Base-by-base conservation (phyloP, 2,888 invertebrate genomes). In the Tetragonula carbonaria region DNA sequence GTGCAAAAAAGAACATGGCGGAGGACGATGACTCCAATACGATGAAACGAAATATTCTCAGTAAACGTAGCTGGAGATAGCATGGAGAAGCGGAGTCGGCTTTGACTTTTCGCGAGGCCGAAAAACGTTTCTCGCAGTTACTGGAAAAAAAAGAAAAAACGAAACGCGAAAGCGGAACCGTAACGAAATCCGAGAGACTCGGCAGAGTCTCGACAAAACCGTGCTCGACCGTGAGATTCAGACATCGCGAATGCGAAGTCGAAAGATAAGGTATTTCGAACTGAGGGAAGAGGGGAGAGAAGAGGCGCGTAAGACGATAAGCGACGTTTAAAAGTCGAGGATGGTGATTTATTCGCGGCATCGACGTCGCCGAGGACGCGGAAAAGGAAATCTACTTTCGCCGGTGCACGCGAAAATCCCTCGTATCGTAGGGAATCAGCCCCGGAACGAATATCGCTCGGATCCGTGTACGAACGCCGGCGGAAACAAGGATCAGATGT, bases 401-500 rank as follows among this genome's bases (percentile, higher is more conserved):
- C 33, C 51, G 50, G 51, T 28, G 74, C 70, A 76, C 57, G 65
- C 18, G 59, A 50, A 28, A 84, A 75, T 75, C 78, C 74, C 38
- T 45, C 66, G 63, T 77, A 78, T 81, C 78, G 78, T 45, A 51
- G 78, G 50, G 80, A 72, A 78, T 75, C 80, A 63, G 66, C 67
- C 74, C 74, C 67, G 67, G 62, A 28, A 57, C 53, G 83, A 73
- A 77, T 78, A 72, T 65, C 62, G 72, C 51, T 55, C 38, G 68
- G 57, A 55, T 45, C 57, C 77, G 71, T 51, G 59, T 53, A 62
- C 50, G 88, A 78, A 86, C 75, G 87, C 80, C 77, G 84, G 78
- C 77, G 79, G 84, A 82, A 82, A 88, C 88, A 83, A 86, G 84
- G 79, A 86, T 86, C 86, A 82, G 87, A 85, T 82, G 85, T 81